Evolutionary conservation across 2,797 vertebrate species (phyloP), one percentile per base, ranked within the genome.

Genomic region (Crocodylus rhombifer): DNA sequence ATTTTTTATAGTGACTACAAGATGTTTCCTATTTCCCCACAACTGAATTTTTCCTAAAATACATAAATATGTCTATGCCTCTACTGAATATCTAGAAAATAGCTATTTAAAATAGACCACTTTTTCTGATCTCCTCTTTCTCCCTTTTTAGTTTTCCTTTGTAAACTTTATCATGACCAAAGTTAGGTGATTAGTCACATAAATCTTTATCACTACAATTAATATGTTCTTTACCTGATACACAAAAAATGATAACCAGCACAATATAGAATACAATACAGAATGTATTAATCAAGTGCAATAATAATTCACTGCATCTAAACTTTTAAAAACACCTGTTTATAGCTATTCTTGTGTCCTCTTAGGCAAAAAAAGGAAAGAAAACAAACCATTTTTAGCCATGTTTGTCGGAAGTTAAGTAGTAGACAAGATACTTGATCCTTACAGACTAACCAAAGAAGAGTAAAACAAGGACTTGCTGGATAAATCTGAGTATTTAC

Each of bases 21-120:
- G 42, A 74, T 75, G 15, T n/a, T 73, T 14, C 15, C 23, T 78
- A 58, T 20, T 81, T 57, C 87, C 7, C 17, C 14, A 81, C 18
- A 65, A n/a, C 26, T 81, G 28, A 75, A 56, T 33, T 78, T 26
- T 30, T 16, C 33, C 51, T 55, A 79, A 89, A 81, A 80, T 26
- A 58, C 12, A 87, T 4, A 80, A 42, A 58, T 15, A 42, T 9
- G 8, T 67, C 36, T 67, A 73, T 60, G 8, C 26, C 42, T 80
- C 75, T 81, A 81, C 2, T 33, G 33, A 83, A 51, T 42, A 64
- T 5, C 76, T 14, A 3, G 28, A 13, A 73, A 11, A 42, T 18
- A 67, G 1, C 2, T 23, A 36, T 63, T 61, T 55, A 1, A 7
- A 5, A 5, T 55, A 64, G 28, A 55, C 0, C 5, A 33, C 23